Base-by-base conservation (phyloP, 2,113 vertebrate genomes). In the Sclerurus mexicanus region DNA sequence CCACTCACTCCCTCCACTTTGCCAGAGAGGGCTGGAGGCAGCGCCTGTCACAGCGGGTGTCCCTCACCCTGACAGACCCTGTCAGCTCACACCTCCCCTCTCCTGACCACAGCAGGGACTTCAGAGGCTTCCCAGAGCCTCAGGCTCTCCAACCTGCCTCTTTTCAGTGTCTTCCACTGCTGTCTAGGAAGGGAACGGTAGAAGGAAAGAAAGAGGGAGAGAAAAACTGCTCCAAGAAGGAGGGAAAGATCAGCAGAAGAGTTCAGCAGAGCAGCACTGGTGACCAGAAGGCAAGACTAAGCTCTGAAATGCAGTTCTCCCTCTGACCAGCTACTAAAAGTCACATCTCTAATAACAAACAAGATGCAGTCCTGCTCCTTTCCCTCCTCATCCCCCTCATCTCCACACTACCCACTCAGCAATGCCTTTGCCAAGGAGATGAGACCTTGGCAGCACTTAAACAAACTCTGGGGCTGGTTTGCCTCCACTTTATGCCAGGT, bases 401-500 rank as follows among this genome's bases (percentile, higher is more conserved):
- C 50, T 21, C 53, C 19, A 33, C 64, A 27, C 49, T 14, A n/a
- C 59, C 46, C 4, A 0, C 46, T 76, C 46, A 31, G 35, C 37
- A 44, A 33, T 2, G 20, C 62, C 47, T 42, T 25, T 42, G 44
- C 71, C 10, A 8, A 4, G 8, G 39, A 49, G 44, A 17, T 18
- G 13, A 17, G 47, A 67, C 39, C 42, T 39, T 4, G 1, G n/a
- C 13, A 50, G n/a, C 2, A 0, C 62, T 59, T 21, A 14, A 62
- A 71, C 7, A 16, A 81, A 44, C 50, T 27, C 59, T 5, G 52
- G 9, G 8, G 33, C 25, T 10, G 23, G 7, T 40, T 31, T 23
- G 12, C 66, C 50, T 74, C 62, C 71, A 37, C 31, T 4, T 67
- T 18, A 12, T 5, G 6, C 23, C 59, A 47, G 73, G 19, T 0